Evolutionary conservation across 2,888 invertebrate species (phyloP), one percentile per base, ranked within the genome.

Genomic region (Pardosa pseudoannulata): DNA sequence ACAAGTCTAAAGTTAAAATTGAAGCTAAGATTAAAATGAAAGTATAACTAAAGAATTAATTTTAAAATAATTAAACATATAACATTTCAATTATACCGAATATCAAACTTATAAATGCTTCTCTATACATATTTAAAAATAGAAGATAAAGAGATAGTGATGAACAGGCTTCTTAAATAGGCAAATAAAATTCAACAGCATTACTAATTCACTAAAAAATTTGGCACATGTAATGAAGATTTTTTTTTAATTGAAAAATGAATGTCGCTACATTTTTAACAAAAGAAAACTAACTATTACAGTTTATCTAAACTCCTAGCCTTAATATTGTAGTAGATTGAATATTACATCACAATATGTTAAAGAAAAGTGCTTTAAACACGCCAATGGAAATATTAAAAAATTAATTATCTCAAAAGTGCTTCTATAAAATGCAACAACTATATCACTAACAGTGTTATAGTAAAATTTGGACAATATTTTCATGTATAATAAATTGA

Each of bases 391-490:
- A 56, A 56, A 23, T 56, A 1, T 23, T 56, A 56, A 23, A 23
- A 56, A 56, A 23, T n/a, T 23, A 56, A 19, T 56, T 23, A 46
- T 16, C 5, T n/a, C n/a, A n/a, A 56, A 56, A 56, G 56, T 56
- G 56, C 56, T 56, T 56, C 56, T 56, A 56, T 36, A 56, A 56
- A 56, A 56, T 56, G 56, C 23, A 56, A 56, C 56, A 56, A 56
- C 41, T 46, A 16, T 56, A 56, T 56, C 23, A 56, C 56, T 56
- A 56, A 23, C 2, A 56, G 23, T 23, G 11, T n/a, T 6, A 23
- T 16, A 23, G 56, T 23, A 56, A 23, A 56, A 56, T 56, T 56
- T 56, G 19, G 23, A 11, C 56, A 56, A 56, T 13, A 36, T 36
- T 9, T 36, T 5, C 36, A 36, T 56, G 56, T 11, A 56, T 6